Base-by-base conservation (phyloP, 2,113 vertebrate genomes). In the Labrus mixtus region DNA sequence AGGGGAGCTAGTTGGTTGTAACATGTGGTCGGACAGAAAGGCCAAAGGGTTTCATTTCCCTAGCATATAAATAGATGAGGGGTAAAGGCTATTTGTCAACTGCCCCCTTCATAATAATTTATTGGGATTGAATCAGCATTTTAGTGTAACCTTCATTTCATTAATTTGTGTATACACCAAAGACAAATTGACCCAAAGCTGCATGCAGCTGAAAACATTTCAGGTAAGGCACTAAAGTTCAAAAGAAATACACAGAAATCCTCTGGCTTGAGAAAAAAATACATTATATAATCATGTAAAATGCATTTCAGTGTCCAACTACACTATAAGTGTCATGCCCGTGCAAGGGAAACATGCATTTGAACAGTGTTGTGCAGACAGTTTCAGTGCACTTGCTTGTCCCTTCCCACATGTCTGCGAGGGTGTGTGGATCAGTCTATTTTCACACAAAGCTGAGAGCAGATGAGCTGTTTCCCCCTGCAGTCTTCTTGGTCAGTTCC, bases 11-110 rank as follows among this genome's bases (percentile, higher is more conserved):
- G 76, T 61, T 56, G 79, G 55, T 71, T 81, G 45, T 46, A 46
- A 17, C 63, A 66, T 71, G 72, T 69, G 53, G 61, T 51, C 72
- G 19, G 58, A 76, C 67, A 64, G 76, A 84, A 75, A 86, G 75
- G 72, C 41, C 67, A 73, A 71, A 61, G 66, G 57, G 54, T 53
- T 90, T 79, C 43, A 57, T 88, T 83, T 76, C 71, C 63, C 86
- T 85, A 39, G 55, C 50, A 51, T 90, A 91, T 89, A 93, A 93
- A 93, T 94, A 94, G 91, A 75, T 45, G 19, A 62, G 62, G 50
- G 66, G 23, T 53, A 61, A 65, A 69, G 70, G 62, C 72, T 66
- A 62, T 39, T 57, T 60, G 46, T 33, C 53, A 43, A 37, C 64
- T 50, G 0, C 75, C 43, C 56, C 57, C 46, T 65, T 88, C 37